A percentile compares a stretch with the other conserved stretches of the same genome.
Conservation (phyloP, 2,113 vertebrate genomes). For the Thamnophis sirtalis region DNA sequence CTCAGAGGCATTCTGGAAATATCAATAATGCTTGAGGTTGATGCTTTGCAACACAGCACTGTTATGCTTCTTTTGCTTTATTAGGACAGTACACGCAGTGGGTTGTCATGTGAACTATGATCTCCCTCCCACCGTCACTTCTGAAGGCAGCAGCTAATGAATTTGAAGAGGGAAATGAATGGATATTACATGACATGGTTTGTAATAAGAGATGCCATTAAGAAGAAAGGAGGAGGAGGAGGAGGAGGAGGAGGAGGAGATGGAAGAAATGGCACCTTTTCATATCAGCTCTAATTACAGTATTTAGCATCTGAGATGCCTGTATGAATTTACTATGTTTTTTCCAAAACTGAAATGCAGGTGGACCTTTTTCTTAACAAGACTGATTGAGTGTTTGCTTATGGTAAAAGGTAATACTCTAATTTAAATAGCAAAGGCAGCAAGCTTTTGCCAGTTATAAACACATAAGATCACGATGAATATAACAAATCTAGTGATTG, state of each 20-base stretch:
- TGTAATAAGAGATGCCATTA: neutral
- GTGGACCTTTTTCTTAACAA: slow-evolving; percentile 20
- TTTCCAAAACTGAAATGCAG: slow-evolving; percentile 32
- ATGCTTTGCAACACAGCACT: neutral
- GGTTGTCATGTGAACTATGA: neutral
- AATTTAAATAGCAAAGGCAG: slow-evolving; percentile 70
- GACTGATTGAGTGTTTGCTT: slow-evolving; percentile 54
- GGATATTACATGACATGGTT: neutral
- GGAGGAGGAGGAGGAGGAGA: neutral
- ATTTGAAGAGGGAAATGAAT: neutral
- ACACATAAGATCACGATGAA: slow-evolving; percentile 68
- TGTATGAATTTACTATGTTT: slow-evolving; percentile 7
- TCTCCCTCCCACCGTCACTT: neutral
- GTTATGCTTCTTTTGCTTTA: neutral
- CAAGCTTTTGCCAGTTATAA: slow-evolving; percentile 68
- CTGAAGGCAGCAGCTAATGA: neutral
- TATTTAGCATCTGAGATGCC: neutral
- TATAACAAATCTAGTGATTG: slow-evolving; percentile 72
- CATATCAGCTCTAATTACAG: neutral
- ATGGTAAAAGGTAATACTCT: slow-evolving; percentile 58
- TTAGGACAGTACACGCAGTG: neutral
- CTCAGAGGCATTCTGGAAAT: neutral
- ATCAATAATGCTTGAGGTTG: neutral
- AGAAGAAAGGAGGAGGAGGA: neutral
- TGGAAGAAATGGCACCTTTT: neutral